phyloP scores from a whole-genome alignment of 2,888 invertebrate species.

The Ornithoptera priamus region DNA sequence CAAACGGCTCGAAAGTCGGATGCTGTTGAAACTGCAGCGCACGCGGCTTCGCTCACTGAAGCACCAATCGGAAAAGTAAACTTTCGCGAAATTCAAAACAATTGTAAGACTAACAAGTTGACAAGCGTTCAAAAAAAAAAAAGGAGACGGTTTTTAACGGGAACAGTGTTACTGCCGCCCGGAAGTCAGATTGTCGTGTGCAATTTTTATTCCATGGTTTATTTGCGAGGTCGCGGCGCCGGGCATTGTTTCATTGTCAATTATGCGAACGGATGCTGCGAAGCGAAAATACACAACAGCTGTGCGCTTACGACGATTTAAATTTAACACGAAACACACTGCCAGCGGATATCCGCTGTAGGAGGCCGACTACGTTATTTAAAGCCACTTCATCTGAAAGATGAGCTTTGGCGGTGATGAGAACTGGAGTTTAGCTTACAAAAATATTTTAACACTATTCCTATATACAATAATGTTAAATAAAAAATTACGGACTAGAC shows the following conservation, averaged over 20 bases:
- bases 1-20: too few species aligned
- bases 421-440: too few species aligned
- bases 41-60: too few species aligned
- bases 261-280: slow-evolving; percentile 23
- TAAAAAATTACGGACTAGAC: too few species aligned
- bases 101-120: slow-evolving; percentile 26
- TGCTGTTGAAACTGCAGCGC: too few species aligned
- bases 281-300: slow-evolving; percentile 22
- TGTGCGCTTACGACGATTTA: slow-evolving; percentile 12
- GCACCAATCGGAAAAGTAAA: neutral
- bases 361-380: too few species aligned
- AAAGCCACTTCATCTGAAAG: too few species aligned
- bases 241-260: slow-evolving; percentile 25
- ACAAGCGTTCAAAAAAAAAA: slow-evolving; percentile 11
- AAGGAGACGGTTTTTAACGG: slow-evolving; percentile 13
- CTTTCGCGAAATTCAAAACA: slow-evolving; percentile 16
- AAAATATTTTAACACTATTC: too few species aligned
- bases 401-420: too few species aligned
- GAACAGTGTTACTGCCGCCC: slow-evolving; percentile 22
- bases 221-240: slow-evolving; percentile 16
- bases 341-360: too few species aligned
- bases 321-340: slow-evolving; percentile 1
- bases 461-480: too few species aligned
- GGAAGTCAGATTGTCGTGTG: slow-evolving; percentile 26
- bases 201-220: slow-evolving; percentile 28